Evolutionary conservation across 2,888 invertebrate species (phyloP).

Genomic region (Ectemnius lituratus): DNA sequence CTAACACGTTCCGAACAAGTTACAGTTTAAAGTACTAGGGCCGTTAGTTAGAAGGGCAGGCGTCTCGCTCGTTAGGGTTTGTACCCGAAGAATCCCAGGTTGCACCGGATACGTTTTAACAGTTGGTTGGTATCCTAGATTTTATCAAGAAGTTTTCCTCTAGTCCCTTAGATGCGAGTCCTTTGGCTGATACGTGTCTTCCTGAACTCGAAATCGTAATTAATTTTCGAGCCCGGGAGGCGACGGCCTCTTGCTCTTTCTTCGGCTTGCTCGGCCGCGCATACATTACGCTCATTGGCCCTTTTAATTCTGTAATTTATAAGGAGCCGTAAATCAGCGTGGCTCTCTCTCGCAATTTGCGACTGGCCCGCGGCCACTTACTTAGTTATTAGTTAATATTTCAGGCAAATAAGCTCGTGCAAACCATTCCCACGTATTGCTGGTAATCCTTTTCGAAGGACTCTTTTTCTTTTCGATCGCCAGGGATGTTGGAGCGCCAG

Average conservation of each 20-base stretch:
- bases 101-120: neutral
- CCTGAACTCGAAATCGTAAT: neutral
- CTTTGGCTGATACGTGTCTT: neutral
- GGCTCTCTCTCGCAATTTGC: conserved; percentile 20
- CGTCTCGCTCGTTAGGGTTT: conserved; percentile 45
- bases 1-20: conserved; percentile 58
- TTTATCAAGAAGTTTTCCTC: neutral
- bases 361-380: neutral
- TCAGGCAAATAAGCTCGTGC: conserved; percentile 5
- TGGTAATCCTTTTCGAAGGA: conserved; percentile 17
- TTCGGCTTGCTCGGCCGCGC: neutral
- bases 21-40: conserved; percentile 60
- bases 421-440: conserved; percentile 3
- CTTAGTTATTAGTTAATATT: conserved; percentile 8
- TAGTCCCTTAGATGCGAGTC: neutral
- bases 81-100: neutral
- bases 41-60: conserved; percentile 50
- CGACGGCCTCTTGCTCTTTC: conserved; percentile 1
- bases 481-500: neutral
- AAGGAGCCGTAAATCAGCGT: conserved; percentile 36
- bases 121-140: conserved; percentile 14
- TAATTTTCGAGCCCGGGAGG: conserved; percentile 1
- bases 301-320: conserved; percentile 39
- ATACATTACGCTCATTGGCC: conserved; percentile 9
- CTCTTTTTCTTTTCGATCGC: neutral